These are phyloP conservation scores for Brienomyrus brachyistius DNA, from an alignment of 2,113 vertebrate species.

Conservation along the genomic window DNA sequence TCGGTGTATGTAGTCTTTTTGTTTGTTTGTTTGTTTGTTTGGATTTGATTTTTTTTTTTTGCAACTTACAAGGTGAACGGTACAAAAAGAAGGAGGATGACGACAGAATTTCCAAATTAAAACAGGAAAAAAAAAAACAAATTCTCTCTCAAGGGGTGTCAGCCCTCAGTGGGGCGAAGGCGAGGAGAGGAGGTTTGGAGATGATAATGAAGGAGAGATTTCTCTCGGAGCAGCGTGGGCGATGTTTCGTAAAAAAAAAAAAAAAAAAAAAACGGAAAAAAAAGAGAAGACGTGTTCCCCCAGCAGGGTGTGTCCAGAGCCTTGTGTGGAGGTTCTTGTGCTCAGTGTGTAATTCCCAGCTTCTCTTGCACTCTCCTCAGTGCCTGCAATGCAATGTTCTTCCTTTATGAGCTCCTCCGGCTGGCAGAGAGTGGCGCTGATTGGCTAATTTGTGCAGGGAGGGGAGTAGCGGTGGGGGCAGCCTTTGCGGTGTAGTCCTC, in stretches of 20 bases:
- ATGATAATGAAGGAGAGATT: constrained; percentile 65
- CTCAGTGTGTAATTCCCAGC: constrained; percentile 62
- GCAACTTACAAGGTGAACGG: constrained; percentile 25
- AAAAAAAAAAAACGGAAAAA: constrained; percentile 62
- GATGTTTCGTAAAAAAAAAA: constrained; percentile 57
- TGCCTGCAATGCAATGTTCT: constrained; percentile 76
- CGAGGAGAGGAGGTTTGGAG: constrained; percentile 62
- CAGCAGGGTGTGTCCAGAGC: constrained; percentile 74
- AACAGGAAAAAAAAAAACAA: constrained; percentile 64
- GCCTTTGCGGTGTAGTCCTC: constrained; percentile 68
- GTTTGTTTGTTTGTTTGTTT: constrained; percentile 41
- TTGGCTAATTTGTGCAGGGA: constrained; percentile 74
- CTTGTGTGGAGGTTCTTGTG: constrained; percentile 64
- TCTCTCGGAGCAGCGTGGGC: constrained; percentile 68
- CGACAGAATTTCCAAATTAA: constrained; percentile 49
- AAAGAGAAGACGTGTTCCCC: constrained; percentile 66
- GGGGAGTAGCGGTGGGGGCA: constrained; percentile 62
- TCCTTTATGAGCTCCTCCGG: constrained; percentile 74
- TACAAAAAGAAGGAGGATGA: neutral
- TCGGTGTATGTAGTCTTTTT: constrained; percentile 23
- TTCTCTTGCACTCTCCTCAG: constrained; percentile 69
- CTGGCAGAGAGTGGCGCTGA: constrained; percentile 62
- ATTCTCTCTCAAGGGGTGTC: constrained; percentile 56
- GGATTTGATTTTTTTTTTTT: constrained; percentile 33
- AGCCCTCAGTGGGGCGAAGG: constrained; percentile 66